Percentiles rank a stretch among this genome's conserved stretches.
Evolutionary conservation across 2,888 invertebrate species (phyloP).

Genomic region (Morpho deidamia): DNA sequence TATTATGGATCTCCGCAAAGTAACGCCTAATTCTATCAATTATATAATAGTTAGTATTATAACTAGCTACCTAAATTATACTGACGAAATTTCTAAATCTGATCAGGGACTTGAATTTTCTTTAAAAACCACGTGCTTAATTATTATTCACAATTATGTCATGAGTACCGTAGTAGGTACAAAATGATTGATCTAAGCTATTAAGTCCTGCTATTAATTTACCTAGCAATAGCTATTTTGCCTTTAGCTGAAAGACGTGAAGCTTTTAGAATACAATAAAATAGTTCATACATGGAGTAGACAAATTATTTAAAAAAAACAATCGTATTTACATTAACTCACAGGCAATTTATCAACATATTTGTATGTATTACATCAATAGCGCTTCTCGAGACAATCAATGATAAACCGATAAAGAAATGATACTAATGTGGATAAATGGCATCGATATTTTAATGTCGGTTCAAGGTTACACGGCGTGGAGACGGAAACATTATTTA

Average conservation of each 20-base stretch:
- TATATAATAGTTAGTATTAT: too few relatives aligned
- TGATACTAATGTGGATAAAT: slow-evolving; percentile 77
- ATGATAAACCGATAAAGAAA: slow-evolving; percentile 75
- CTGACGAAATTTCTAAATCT: too few relatives aligned
- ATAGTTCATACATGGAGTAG: slow-evolving; percentile 11
- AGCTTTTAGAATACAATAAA: slow-evolving; percentile 17
- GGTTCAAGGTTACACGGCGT: slow-evolving; percentile 27
- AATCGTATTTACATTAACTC: slow-evolving; percentile 69
- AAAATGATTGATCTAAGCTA: too few relatives aligned
- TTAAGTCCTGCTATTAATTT: too few relatives aligned
- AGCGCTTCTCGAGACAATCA: slow-evolving; percentile 58
- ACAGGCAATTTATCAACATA: slow-evolving; percentile 60
- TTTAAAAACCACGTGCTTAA: too few relatives aligned
- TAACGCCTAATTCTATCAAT: too few relatives aligned
- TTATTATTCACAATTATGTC: too few relatives aligned
- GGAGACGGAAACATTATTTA: slow-evolving; percentile 34
- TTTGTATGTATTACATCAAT: slow-evolving; percentile 50
- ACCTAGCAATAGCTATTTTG: too few relatives aligned
- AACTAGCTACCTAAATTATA: too few relatives aligned
- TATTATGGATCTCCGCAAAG: too few relatives aligned
- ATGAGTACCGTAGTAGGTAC: too few relatives aligned
- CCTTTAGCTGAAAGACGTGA: slow-evolving; percentile 10
- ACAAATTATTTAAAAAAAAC: slow-evolving; percentile 39
- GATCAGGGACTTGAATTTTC: too few relatives aligned
- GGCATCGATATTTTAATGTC: slow-evolving; percentile 69